These are phyloP conservation scores for Trissolcus brochymenae DNA, from an alignment of 2,888 invertebrate genomes.

Conservation along the genomic window DNA sequence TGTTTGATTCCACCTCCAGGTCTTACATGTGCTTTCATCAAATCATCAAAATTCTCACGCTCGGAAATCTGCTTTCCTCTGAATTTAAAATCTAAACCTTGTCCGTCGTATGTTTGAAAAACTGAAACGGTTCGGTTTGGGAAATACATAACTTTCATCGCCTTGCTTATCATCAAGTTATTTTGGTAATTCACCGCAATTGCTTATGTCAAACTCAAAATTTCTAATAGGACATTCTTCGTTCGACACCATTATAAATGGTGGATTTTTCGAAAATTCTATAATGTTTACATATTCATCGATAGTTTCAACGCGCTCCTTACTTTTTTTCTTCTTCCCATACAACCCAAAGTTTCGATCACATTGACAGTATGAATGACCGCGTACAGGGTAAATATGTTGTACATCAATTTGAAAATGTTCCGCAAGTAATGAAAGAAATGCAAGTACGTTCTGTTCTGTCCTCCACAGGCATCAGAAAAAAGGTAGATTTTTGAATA, in stretches of 20 bases:
- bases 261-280: slow-evolving; percentile 22
- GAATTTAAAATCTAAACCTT: neutral
- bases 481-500: slow-evolving; percentile 43
- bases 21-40: neutral
- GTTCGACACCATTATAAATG: slow-evolving; percentile 10
- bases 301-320: slow-evolving; percentile 33
- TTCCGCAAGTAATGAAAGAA: slow-evolving; percentile 30
- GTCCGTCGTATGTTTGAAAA: neutral
- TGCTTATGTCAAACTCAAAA: slow-evolving; percentile 10
- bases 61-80: neutral
- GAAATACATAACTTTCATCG: slow-evolving; percentile 13
- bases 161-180: slow-evolving; percentile 16
- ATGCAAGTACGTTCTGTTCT: slow-evolving; percentile 30
- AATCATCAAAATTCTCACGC: neutral
- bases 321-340: slow-evolving; percentile 31
- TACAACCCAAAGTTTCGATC: slow-evolving; percentile 56
- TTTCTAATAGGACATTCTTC: slow-evolving; percentile 5
- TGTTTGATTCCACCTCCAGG: slow-evolving; percentile 1
- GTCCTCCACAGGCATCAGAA: slow-evolving; percentile 52
- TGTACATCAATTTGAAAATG: slow-evolving; percentile 46
- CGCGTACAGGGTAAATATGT: slow-evolving; percentile 51
- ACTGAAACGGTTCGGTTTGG: slow-evolving; percentile 11
- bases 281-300: slow-evolving; percentile 41
- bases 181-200: neutral
- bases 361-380: slow-evolving; percentile 54